Evolutionary conservation across 2,888 invertebrate genomes (phyloP).

Genomic region (Cabera pusaria): DNA sequence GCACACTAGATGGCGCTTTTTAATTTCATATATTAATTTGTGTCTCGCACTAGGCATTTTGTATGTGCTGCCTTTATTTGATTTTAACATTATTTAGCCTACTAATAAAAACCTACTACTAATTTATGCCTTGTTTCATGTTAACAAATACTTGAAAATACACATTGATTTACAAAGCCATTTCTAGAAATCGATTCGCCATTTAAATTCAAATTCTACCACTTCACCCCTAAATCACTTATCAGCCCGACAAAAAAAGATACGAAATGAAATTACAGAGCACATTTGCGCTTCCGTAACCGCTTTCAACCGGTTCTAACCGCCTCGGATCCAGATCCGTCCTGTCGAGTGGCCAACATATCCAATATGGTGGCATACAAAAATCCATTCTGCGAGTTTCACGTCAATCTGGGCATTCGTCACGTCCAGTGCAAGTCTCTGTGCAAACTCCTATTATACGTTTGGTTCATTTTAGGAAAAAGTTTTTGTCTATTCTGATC

Average conservation of each 20-base stretch:
- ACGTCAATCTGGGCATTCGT: slow-evolving; percentile 75
- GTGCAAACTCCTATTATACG: slow-evolving; percentile 20
- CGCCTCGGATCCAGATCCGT: slow-evolving; percentile 41
- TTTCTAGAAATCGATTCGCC: too few relatives aligned
- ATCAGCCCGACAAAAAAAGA: slow-evolving; percentile 33
- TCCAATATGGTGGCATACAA: slow-evolving; percentile 58
- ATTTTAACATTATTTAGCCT: too few relatives aligned
- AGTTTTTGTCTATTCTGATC: slow-evolving; percentile 14
- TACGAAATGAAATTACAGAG: slow-evolving; percentile 44
- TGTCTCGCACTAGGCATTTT: too few relatives aligned
- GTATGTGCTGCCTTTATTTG: too few relatives aligned
- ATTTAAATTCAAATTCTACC: slow-evolving; percentile 1
- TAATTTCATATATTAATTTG: too few relatives aligned
- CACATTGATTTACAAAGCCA: too few relatives aligned
- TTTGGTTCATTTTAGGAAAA: slow-evolving; percentile 22
- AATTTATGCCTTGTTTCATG: too few relatives aligned
- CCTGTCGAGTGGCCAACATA: slow-evolving; percentile 53
- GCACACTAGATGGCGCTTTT: too few relatives aligned
- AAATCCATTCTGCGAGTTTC: slow-evolving; percentile 60
- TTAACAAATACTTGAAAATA: too few relatives aligned
- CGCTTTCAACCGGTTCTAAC: slow-evolving; percentile 37
- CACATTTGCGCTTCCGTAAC: slow-evolving; percentile 44
- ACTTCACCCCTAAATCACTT: slow-evolving; percentile 4
- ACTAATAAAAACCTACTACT: too few relatives aligned
- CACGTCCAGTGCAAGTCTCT: slow-evolving; percentile 43